Conservation (phyloP, 2,888 invertebrate species). For the Cephus pulcher region DNA sequence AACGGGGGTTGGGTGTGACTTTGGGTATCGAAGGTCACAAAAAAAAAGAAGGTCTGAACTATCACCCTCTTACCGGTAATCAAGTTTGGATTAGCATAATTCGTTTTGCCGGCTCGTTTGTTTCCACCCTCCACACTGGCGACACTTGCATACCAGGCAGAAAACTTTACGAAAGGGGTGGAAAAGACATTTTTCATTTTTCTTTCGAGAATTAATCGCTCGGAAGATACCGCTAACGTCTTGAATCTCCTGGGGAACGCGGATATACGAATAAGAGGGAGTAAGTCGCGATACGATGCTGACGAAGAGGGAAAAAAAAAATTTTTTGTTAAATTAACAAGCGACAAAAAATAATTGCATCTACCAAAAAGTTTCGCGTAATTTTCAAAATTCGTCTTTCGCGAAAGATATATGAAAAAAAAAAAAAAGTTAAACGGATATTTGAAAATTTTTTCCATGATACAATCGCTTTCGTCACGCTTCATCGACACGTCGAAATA, state of each 20-base stretch:
- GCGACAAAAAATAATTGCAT: neutral
- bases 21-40: neutral
- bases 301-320: neutral
- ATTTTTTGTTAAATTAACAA: too few relatives aligned
- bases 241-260: neutral
- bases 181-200: neutral
- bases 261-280: neutral
- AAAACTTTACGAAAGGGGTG: neutral
- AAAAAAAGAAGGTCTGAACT: neutral
- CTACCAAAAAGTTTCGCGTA: neutral
- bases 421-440: neutral
- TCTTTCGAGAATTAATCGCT: neutral
- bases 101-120: conserved; percentile 20
- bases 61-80: conserved; percentile 17
- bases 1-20: neutral
- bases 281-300: neutral
- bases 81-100: conserved; percentile 20
- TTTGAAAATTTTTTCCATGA: neutral
- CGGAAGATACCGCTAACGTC: neutral
- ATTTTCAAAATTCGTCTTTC: neutral
- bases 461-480: neutral
- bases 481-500: neutral
- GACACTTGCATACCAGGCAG: neutral
- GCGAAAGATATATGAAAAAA: neutral
- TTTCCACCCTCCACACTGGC: conserved; percentile 10